Conservation (phyloP, 1,140 invertebrate genomes). For the Monomorium pharaonis region DNA sequence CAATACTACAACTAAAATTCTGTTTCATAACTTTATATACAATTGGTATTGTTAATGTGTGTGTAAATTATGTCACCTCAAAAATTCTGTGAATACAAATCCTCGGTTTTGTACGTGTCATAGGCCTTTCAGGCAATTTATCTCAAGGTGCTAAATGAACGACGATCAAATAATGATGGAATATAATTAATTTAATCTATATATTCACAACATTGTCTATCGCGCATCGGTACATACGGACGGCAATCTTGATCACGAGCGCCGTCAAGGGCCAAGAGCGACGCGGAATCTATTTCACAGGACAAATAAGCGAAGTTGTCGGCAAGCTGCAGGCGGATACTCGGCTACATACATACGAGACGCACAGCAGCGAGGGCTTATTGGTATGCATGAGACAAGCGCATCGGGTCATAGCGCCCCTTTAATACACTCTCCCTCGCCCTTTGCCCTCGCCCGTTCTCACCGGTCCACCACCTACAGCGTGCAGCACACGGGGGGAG, state of each 20-base stretch:
- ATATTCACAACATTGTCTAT: not conserved
- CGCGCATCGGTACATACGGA: not conserved
- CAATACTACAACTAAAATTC: not conserved
- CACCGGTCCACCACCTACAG: not conserved
- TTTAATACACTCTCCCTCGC: constrained; percentile 65
- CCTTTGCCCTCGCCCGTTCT: constrained; percentile 44
- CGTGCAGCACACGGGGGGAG: not conserved
- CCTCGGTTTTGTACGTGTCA: not conserved
- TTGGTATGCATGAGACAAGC: constrained; percentile 67
- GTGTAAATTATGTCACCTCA: not conserved
- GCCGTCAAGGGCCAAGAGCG: constrained; percentile 27
- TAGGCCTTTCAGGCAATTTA: not conserved
- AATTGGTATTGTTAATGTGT: not conserved
- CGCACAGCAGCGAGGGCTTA: constrained; percentile 38
- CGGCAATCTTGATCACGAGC: constrained; percentile 15
- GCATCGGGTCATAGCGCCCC: constrained; percentile 55
- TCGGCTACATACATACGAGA: constrained; percentile 18
- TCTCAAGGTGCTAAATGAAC: not conserved
- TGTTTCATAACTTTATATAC: not conserved
- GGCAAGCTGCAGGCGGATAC: constrained; percentile 39
- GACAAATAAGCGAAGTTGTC: constrained; percentile 60
- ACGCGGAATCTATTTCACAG: constrained; percentile 35
- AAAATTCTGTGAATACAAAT: not conserved
- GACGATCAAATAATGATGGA: not conserved
- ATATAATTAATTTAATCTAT: not conserved